These are phyloP conservation scores for Neosilurus mollespiculum DNA, from an alignment of 2,797 vertebrate genomes.

Conservation along the genomic window DNA sequence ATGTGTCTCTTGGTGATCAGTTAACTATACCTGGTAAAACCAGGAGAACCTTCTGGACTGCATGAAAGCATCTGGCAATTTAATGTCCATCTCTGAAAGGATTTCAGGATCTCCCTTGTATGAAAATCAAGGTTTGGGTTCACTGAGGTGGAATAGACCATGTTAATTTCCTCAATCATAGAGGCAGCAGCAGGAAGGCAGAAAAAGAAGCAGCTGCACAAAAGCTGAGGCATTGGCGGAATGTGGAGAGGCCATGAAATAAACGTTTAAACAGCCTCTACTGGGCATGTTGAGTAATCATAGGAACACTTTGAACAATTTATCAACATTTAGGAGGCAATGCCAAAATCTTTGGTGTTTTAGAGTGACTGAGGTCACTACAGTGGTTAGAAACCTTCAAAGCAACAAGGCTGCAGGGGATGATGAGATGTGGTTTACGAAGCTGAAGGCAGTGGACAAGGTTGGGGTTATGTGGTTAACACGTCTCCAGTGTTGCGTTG, in stretches of 20 bases:
- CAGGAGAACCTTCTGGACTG: background rate
- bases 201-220: background rate
- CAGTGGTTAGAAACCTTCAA: slow-evolving; percentile 3
- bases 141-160: slow-evolving; percentile 12
- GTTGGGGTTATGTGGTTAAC: slow-evolving; percentile 12
- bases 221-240: background rate
- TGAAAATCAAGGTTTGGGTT: slow-evolving; percentile 17
- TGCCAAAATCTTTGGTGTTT: slow-evolving; percentile 4
- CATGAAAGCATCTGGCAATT: slow-evolving; percentile 6
- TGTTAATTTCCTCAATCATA: slow-evolving; percentile 16
- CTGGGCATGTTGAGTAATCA: background rate
- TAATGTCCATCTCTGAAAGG: background rate
- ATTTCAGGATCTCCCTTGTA: background rate
- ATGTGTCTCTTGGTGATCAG: background rate
- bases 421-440: slow-evolving; percentile 3
- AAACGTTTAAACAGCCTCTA: background rate
- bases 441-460: background rate
- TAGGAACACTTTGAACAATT: background rate
- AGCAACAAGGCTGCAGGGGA: background rate
- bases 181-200: background rate
- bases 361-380: background rate
- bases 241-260: background rate
- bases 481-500: background rate
- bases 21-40: background rate
- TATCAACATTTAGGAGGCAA: background rate